Conservation (phyloP, 2,797 vertebrate genomes). For the Anguilla anguilla region DNA sequence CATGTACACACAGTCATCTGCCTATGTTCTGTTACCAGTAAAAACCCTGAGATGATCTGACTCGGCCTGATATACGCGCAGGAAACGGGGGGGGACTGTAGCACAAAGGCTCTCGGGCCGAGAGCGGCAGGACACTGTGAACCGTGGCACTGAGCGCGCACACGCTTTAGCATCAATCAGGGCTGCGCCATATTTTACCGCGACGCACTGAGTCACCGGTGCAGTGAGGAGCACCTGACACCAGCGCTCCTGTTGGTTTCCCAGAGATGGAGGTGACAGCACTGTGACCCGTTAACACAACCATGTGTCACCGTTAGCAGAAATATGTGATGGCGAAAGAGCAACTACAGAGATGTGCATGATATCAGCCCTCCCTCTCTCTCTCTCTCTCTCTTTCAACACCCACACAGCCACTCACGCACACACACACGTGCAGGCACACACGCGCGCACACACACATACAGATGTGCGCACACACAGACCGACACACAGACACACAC, state of each 20-base stretch:
- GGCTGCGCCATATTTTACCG: conserved; percentile 38
- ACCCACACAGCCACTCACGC: conserved; percentile 19
- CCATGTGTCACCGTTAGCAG: conserved; percentile 35
- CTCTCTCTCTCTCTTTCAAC: conserved; percentile 11
- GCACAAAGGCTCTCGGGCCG: not conserved
- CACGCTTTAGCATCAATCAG: not conserved
- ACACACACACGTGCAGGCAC: conserved; percentile 36
- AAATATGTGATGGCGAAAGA: conserved; percentile 28
- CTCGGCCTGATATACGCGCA: not conserved
- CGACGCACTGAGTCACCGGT: conserved; percentile 29
- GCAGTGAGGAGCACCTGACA: conserved; percentile 33
- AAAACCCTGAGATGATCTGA: too few species aligned
- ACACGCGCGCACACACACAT: conserved; percentile 23
- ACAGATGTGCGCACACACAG: not conserved
- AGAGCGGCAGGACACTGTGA: not conserved
- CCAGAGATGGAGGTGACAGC: conserved; percentile 29
- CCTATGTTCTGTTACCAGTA: too few species aligned
- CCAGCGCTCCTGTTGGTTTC: conserved; percentile 37
- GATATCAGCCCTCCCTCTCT: conserved; percentile 21
- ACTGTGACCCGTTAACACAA: conserved; percentile 31
- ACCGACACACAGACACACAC: not conserved
- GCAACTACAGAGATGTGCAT: conserved; percentile 35
- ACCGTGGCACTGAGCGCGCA: not conserved
- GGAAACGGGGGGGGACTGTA: not conserved
- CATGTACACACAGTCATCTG: not conserved